Evolutionary conservation across 2,888 invertebrate genomes (phyloP).

Genomic region (Drosophila austrosaltans): DNA sequence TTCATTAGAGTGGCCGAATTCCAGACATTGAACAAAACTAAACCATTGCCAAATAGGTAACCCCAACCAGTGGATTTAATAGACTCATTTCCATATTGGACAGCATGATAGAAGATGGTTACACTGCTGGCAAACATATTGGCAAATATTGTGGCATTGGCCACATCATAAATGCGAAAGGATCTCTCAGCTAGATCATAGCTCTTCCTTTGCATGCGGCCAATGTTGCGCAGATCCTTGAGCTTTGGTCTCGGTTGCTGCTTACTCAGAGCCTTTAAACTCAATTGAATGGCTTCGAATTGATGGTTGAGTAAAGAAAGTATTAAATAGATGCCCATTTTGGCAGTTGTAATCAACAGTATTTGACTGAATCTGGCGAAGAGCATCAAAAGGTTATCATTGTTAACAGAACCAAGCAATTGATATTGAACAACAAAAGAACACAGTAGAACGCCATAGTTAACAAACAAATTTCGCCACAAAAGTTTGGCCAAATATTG

Average conservation of each 20-base stretch:
- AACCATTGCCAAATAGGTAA: slow-evolving; percentile 30
- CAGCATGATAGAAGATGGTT: slow-evolving; percentile 59
- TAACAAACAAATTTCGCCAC: slow-evolving; percentile 29
- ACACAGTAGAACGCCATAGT: slow-evolving; percentile 27
- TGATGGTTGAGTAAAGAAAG: slow-evolving; percentile 59
- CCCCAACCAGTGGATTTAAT: slow-evolving; percentile 31
- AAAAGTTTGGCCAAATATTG: slow-evolving; percentile 29
- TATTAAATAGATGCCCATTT: slow-evolving; percentile 34
- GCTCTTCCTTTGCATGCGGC: slow-evolving; percentile 47
- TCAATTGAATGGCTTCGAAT: slow-evolving; percentile 53
- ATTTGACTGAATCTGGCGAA: not conserved
- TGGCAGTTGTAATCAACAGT: slow-evolving; percentile 27
- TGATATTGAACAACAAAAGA: slow-evolving; percentile 42
- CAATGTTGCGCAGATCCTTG: slow-evolving; percentile 32
- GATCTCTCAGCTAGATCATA: slow-evolving; percentile 36
- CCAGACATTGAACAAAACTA: slow-evolving; percentile 34
- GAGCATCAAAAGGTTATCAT: not conserved
- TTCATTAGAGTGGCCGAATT: slow-evolving; percentile 42
- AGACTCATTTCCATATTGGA: slow-evolving; percentile 47
- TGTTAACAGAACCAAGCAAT: slow-evolving; percentile 14
- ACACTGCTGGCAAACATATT: slow-evolving; percentile 51
- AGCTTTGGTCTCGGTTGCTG: not conserved
- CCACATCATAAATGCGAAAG: slow-evolving; percentile 43
- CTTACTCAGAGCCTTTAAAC: slow-evolving; percentile 30
- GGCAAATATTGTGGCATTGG: slow-evolving; percentile 37